Evolutionary conservation across 2,888 invertebrate species (phyloP), one percentile per base, ranked within the genome.

Genomic region (Physocephala rufipes): DNA sequence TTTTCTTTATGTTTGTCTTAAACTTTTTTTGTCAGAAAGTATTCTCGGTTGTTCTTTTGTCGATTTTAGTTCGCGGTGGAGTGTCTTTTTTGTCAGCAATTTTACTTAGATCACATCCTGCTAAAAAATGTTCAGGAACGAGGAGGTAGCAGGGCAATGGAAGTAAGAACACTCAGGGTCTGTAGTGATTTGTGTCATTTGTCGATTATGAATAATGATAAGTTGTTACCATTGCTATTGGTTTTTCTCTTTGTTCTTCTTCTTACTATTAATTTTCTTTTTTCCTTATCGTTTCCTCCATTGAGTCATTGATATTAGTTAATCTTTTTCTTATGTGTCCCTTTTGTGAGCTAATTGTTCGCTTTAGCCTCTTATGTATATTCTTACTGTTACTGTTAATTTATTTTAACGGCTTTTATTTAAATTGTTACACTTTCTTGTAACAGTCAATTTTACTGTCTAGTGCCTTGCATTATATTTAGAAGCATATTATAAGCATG

Each of bases 401-500:
- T 26, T 28, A 26, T 58, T 16, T 26, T 7, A 36, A 36, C 5
- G 36, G 9, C 9, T 36, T 36, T 9, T 36, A 36, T 36, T 9
- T 4, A 36, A 9, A 36, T 4, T 36, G 9, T 36, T 15, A 28
- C 4, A 49, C 47, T 26, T 19, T 64, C 21, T 36, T 7, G 15
- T 12, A 58, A 28, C 36, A 13, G n/a, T 53, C 36, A 5, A 45
- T 55, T 1, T 66, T 28, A 21, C 28, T 47, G 64, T 64, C 21
- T 15, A 21, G 26, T 58, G 19, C 58, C 51, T 47, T 45, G 7
- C 47, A 63, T 30, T 68, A 24, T 45, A 67, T 67, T 59, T 26
- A 68, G 47, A 49, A 61, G 45, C n/a, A n/a, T n/a, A 70, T 70
- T 70, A 70, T 28, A 70, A 55, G n/a, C 63, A 19, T 70, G 64